Evolutionary conservation across 2,888 invertebrate genomes (phyloP).

Genomic region (Halocaridina rubra): DNA sequence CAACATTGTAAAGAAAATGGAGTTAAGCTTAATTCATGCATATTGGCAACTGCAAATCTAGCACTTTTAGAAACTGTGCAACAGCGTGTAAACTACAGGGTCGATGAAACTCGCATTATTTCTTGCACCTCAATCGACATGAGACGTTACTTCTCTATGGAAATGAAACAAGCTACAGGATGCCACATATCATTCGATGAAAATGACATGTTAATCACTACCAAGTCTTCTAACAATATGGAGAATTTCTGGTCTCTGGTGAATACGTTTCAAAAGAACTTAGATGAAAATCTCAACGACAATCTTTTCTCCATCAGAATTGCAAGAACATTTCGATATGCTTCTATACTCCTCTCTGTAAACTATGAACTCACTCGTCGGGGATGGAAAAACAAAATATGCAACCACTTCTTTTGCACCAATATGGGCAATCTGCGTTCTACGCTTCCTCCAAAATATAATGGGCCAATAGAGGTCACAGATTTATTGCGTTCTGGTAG

Average conservation of each 20-base stretch:
- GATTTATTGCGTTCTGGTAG: constrained; percentile 35
- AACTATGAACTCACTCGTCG: constrained; percentile 35
- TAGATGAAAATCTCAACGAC: not conserved
- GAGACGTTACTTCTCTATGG: constrained; percentile 40
- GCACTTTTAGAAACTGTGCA: constrained; percentile 22
- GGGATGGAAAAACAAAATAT: constrained; percentile 26
- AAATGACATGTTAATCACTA: constrained; percentile 5
- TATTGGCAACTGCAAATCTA: constrained; percentile 8
- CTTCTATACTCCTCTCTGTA: constrained; percentile 32
- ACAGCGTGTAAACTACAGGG: not conserved
- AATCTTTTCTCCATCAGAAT: not conserved
- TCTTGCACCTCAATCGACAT: constrained; percentile 29
- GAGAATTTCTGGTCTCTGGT: constrained; percentile 42
- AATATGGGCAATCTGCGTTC: constrained; percentile 58
- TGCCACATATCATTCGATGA: constrained; percentile 56
- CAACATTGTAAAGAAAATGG: constrained; percentile 1
- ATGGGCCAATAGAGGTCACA: constrained; percentile 37
- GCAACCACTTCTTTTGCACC: constrained; percentile 54
- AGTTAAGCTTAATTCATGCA: constrained; percentile 28
- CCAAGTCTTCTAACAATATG: not conserved
- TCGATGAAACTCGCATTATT: constrained; percentile 7
- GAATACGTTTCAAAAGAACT: not conserved
- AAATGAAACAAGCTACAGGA: constrained; percentile 34
- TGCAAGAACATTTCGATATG: not conserved
- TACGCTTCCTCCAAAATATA: constrained; percentile 12